A percentile compares a stretch with the other conserved stretches of the same genome.
Evolutionary conservation across 2,888 invertebrate species (phyloP).

Genomic region (Ferdinandea cuprea): DNA sequence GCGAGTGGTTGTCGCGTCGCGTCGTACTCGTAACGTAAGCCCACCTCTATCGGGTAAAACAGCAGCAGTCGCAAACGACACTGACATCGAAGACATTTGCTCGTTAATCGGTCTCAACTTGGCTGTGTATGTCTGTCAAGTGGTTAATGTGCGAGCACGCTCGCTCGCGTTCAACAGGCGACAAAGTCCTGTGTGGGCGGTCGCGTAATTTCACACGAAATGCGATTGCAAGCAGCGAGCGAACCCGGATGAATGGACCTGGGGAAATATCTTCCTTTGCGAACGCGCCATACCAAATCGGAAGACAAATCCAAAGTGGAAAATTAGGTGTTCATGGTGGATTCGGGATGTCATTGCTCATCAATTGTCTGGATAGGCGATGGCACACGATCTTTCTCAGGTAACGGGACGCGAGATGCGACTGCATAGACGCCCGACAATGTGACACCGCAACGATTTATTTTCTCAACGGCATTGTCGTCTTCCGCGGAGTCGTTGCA

Average conservation of each 20-base stretch:
- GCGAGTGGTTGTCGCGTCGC: neutral
- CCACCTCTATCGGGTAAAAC: constrained; percentile 42
- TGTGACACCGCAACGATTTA: constrained; percentile 51
- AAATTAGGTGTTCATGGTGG: constrained; percentile 42
- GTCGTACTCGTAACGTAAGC: neutral
- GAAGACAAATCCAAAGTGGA: constrained; percentile 25
- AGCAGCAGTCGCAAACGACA: constrained; percentile 34
- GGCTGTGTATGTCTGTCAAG: constrained; percentile 57
- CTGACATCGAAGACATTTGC: constrained; percentile 62
- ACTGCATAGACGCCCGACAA: constrained; percentile 27
- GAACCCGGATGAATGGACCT: constrained; percentile 23
- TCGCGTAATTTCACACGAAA: constrained; percentile 66
- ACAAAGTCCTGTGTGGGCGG: constrained; percentile 59
- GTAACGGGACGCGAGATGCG: constrained; percentile 58
- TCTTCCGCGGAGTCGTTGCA: too few relatives aligned
- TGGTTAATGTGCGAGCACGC: constrained; percentile 63
- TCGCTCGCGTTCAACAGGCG: constrained; percentile 44
- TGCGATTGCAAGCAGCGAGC: constrained; percentile 30
- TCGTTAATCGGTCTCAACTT: constrained; percentile 53
- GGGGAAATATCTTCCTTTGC: neutral
- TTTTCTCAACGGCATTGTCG: constrained; percentile 37
- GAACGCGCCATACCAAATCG: constrained; percentile 17
- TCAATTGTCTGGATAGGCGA: constrained; percentile 15
- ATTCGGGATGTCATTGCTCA: constrained; percentile 52
- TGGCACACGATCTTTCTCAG: constrained; percentile 13